Conservation (phyloP, 2,797 vertebrate genomes). For the Xerus rutilus region DNA sequence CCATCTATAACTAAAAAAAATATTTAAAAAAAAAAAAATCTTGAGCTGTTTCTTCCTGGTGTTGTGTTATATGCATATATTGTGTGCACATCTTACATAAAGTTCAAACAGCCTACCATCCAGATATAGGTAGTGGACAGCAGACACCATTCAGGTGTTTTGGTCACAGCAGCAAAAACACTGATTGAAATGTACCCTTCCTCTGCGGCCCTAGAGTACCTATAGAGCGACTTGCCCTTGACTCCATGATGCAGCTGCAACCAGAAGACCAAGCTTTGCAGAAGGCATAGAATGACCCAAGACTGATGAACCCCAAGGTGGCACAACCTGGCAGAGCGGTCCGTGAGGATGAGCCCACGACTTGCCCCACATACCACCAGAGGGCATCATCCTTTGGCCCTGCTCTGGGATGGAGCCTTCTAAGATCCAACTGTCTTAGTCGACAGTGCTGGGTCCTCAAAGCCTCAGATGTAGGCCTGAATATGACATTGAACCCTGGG, state of each 20-base stretch:
- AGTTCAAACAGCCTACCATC: too few relatives aligned
- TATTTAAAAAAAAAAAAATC: too few relatives aligned
- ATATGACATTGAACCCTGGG: neutral
- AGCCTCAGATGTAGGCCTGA: neutral
- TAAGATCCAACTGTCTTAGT: neutral
- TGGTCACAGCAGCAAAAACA: too few relatives aligned
- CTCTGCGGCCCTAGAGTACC: neutral
- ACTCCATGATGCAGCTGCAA: neutral
- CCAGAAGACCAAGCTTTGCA: too few relatives aligned
- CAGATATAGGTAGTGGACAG: too few relatives aligned
- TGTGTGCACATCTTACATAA: too few relatives aligned
- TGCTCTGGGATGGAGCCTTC: neutral
- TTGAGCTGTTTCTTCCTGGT: too few relatives aligned
- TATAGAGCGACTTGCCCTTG: neutral
- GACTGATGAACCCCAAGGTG: neutral
- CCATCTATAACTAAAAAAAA: too few relatives aligned
- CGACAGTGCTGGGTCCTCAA: neutral
- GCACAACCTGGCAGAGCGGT: neutral
- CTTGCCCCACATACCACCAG: neutral
- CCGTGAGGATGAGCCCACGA: fast-evolving
- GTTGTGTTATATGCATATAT: too few relatives aligned
- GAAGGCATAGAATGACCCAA: too few relatives aligned
- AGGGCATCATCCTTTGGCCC: neutral
- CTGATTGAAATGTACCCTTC: too few relatives aligned
- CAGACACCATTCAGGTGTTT: too few relatives aligned